Percentiles rank a stretch among this genome's conserved stretches.
Evolutionary conservation across 2,797 vertebrate genomes (phyloP).

Genomic region (Phoxinus dragarum): DNA sequence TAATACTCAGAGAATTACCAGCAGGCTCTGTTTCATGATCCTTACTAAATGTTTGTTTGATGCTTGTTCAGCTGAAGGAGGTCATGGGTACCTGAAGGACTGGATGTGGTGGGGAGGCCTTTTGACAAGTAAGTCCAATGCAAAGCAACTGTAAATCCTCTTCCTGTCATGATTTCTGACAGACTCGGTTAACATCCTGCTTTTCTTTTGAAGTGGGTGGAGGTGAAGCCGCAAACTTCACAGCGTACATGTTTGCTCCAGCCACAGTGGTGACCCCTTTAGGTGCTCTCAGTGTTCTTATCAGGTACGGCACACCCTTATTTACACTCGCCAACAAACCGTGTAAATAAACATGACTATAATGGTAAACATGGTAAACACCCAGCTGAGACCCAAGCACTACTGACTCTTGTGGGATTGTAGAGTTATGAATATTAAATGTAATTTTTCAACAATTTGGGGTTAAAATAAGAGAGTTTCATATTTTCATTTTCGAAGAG

Average conservation of each 20-base stretch:
- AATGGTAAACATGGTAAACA: not conserved
- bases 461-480: not conserved
- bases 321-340: not conserved
- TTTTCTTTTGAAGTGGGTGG: constrained; percentile 83
- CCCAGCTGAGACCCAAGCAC: not conserved
- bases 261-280: constrained; percentile 94
- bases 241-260: constrained; percentile 92
- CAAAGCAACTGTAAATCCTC: not conserved
- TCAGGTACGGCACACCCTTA: constrained; percentile 75
- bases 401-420: not conserved
- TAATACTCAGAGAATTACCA: not conserved
- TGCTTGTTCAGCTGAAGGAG: constrained; percentile 84
- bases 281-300: constrained; percentile 90
- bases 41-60: not conserved
- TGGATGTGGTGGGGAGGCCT: constrained; percentile 96
- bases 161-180: not conserved
- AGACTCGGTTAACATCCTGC: not conserved
- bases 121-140: constrained; percentile 87
- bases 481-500: not conserved
- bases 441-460: not conserved
- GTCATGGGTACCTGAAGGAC: constrained; percentile 93
- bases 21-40: not conserved
- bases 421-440: not conserved
- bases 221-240: constrained; percentile 93
- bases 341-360: too few species aligned